These are phyloP conservation scores for Columba guinea DNA, from an alignment of 2,797 vertebrate genomes.

Conservation along the genomic window DNA sequence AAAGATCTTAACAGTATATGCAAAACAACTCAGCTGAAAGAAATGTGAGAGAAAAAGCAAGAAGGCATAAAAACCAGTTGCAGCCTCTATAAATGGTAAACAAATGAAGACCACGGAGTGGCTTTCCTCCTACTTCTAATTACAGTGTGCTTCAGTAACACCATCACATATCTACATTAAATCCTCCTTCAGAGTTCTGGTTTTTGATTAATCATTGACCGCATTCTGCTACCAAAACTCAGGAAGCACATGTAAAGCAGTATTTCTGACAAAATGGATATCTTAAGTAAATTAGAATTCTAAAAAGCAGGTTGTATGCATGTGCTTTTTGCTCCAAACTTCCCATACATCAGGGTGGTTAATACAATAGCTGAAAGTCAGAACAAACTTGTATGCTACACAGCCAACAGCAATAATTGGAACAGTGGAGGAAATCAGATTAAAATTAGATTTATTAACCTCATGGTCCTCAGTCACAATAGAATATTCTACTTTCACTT, in stretches of 20 bases:
- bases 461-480: background rate
- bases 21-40: background rate
- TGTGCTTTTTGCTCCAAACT: background rate
- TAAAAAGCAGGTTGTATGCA: rapidly evolving
- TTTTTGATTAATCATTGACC: background rate
- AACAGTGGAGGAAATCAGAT: background rate
- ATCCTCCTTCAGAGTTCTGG: background rate
- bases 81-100: background rate
- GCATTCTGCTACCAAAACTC: background rate
- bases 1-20: background rate
- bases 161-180: rapidly evolving
- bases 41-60: background rate
- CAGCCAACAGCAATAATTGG: background rate
- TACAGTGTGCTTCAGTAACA: background rate
- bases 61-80: background rate
- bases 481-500: background rate
- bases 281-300: background rate
- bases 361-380: background rate
- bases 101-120: background rate
- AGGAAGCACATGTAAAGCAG: background rate
- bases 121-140: background rate
- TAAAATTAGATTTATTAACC: background rate
- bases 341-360: background rate
- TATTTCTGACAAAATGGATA: background rate
- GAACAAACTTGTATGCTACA: background rate